Evolutionary conservation across 2,113 vertebrate genomes (phyloP), one percentile per base, ranked within the genome.

Genomic region (Scomber colias): DNA sequence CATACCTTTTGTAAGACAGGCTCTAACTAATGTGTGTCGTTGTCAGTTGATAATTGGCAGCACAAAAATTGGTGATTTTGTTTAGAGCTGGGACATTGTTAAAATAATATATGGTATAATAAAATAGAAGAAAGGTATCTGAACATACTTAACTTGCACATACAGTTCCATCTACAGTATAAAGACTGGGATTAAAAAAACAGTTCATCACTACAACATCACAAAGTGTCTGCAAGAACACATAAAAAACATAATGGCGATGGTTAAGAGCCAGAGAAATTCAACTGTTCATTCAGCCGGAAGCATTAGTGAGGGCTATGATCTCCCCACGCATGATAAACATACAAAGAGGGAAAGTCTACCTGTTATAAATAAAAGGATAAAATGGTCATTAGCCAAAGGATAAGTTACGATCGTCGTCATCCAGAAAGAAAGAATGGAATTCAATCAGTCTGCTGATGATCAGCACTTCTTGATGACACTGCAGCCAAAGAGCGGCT

Each of bases 281-380:
- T 66, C 65, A 49, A 85, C 49, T 59, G 70, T 63, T 72, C 49
- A 53, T 62, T 78, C 45, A 71, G 53, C 53, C 62, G 46, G 76
- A 87, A 81, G 66, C 70, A 84, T 78, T 77, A 86, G 48, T 15
- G 17, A 30, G 57, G 62, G 19, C 24, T 75, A 73, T 55, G 66
- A 70, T 81, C 30, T 51, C 19, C n/a, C 10, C 3, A 27, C 75
- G 87, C 55, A 9, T 53, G 11, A 54, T 63, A 75, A 62, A 78
- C 57, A 66, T 55, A 50, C 53, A 63, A 49, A 59, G 15, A 14
- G 31, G 48, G 10, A 68, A 53, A 44, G 51, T 64, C 15, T 61
- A 10, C 30, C 24, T 40, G 61, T 11, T 81, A 80, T 75, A 79
- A 82, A 84, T 53, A 64, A 53, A 59, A 44, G 84, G 59, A 31